Conservation (phyloP, 2,888 invertebrate genomes). For the Agonopterix subpropinquella region DNA sequence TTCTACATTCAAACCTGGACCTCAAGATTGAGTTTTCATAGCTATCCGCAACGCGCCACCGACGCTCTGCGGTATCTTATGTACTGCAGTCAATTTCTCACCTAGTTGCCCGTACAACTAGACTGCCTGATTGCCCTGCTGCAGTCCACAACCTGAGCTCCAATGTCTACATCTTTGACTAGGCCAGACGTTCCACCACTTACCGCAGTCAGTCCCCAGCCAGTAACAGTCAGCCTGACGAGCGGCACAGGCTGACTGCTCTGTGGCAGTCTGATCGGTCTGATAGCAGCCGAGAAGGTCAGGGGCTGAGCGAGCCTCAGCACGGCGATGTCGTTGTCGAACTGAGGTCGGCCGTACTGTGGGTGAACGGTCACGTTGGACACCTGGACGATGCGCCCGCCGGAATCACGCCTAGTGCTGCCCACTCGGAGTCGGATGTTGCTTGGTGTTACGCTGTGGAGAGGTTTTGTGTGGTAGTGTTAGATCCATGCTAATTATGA, state of each 20-base stretch:
- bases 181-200: conserved; percentile 17
- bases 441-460: conserved; percentile 33
- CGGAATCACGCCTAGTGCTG: conserved; percentile 61
- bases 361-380: conserved; percentile 54
- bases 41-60: too few species aligned
- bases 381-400: conserved; percentile 57
- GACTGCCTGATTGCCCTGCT: too few species aligned
- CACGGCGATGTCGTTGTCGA: conserved; percentile 65
- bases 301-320: conserved; percentile 48
- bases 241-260: conserved; percentile 50
- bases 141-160: too few species aligned
- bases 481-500: too few species aligned
- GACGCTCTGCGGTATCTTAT: too few species aligned
- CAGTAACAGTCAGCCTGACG: conserved; percentile 59
- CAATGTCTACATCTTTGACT: too few species aligned
- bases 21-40: too few species aligned
- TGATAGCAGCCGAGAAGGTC: conserved; percentile 38
- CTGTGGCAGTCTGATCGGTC: conserved; percentile 49
- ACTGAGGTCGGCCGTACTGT: conserved; percentile 53
- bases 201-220: conserved; percentile 68
- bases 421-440: conserved; percentile 58
- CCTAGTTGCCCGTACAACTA: too few species aligned
- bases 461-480: background rate
- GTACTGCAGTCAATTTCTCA: too few species aligned
- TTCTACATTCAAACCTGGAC: too few species aligned